Conservation (phyloP, 2,888 invertebrate species). For the Caenorhabditis auriculariae region DNA sequence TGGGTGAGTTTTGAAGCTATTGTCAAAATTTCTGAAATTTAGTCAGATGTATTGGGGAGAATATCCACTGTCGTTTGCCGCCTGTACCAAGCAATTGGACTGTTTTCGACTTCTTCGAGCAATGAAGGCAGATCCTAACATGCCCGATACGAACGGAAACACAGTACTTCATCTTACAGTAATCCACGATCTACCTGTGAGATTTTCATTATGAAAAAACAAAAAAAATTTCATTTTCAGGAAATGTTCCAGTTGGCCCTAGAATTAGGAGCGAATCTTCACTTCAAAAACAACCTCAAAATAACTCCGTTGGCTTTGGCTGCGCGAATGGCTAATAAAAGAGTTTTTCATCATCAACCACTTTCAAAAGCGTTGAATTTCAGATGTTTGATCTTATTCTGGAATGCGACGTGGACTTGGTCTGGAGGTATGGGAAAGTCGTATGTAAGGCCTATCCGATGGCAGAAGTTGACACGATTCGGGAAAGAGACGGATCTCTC, state of each 20-base stretch:
- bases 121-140: conserved; percentile 89
- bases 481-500: conserved; percentile 83
- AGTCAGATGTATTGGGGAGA: conserved; percentile 99
- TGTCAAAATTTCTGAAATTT: conserved; percentile 69
- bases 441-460: conserved; percentile 79
- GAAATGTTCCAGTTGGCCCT: conserved; percentile 90
- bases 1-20: conserved; percentile 69
- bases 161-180: conserved; percentile 94
- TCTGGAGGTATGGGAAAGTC: conserved; percentile 89
- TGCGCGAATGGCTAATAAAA: conserved; percentile 52
- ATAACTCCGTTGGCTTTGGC: conserved; percentile 86
- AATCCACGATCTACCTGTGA: conserved; percentile 85
- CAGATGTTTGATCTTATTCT: conserved; percentile 91
- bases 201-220: conserved; percentile 33
- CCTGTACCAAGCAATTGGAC: conserved; percentile 93
- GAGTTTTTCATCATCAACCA: conserved; percentile 10
- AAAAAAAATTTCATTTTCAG: conserved; percentile 16
- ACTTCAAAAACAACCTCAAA: conserved; percentile 80
- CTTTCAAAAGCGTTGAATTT: conserved; percentile 1
- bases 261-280: conserved; percentile 84
- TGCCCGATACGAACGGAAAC: conserved; percentile 95
- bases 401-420: conserved; percentile 90
- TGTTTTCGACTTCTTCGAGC: conserved; percentile 90
- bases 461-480: conserved; percentile 78
- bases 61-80: conserved; percentile 92